Percentiles rank a stretch among this genome's conserved stretches.
These are phyloP conservation scores for Micronycteris hirsuta DNA, from an alignment of 2,113 vertebrate species.

Conservation along the genomic window DNA sequence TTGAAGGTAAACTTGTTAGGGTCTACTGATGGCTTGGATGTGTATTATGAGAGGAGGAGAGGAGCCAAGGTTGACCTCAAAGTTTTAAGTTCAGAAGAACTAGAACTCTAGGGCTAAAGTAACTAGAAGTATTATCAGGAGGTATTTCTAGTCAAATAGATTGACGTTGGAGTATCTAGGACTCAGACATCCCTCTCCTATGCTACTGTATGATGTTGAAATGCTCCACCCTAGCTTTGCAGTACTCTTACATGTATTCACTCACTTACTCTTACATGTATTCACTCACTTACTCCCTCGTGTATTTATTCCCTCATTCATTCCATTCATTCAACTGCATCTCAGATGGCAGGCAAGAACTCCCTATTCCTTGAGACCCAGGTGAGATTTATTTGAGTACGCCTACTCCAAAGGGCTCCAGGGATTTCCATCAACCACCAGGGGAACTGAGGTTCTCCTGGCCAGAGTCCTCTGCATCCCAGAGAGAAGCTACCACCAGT, in stretches of 20 bases:
- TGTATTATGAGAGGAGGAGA: neutral
- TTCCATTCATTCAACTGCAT: neutral
- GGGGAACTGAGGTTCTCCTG: neutral
- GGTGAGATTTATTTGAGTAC: neutral
- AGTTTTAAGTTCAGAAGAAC: neutral
- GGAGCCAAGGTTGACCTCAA: neutral
- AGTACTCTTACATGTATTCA: neutral
- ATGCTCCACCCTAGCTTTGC: neutral
- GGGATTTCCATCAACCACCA: neutral
- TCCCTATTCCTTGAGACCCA: neutral
- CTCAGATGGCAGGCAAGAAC: neutral
- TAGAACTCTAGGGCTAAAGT: neutral
- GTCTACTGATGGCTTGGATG: neutral
- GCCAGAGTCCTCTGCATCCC: neutral
- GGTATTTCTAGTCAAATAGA: neutral
- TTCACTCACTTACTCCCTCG: neutral
- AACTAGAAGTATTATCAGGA: neutral
- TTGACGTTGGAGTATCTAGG: neutral
- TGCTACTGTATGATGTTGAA: neutral
- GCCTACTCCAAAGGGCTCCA: neutral
- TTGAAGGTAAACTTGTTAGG: neutral
- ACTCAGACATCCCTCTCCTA: neutral
- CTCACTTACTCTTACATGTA: neutral
- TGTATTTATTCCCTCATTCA: neutral
- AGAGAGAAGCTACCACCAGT: neutral